These are phyloP conservation scores for Myiozetetes cayanensis DNA, from an alignment of 2,113 vertebrate species.

Conservation along the genomic window DNA sequence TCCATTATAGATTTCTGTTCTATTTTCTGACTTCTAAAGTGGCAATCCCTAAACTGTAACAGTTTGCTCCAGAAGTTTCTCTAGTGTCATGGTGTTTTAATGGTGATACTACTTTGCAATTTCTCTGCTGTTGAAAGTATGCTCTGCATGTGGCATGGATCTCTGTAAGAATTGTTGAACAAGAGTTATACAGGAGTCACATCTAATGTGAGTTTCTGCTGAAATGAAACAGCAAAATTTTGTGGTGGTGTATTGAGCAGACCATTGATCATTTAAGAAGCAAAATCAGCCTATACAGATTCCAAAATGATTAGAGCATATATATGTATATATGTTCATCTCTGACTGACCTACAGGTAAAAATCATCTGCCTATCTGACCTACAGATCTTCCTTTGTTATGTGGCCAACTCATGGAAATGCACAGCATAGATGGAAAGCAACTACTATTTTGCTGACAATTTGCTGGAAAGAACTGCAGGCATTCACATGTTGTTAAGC, in stretches of 20 bases:
- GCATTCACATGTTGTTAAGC: background rate
- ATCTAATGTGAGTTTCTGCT: background rate
- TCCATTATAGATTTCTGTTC: background rate
- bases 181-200: background rate
- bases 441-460: conserved; percentile 59
- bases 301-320: background rate
- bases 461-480: background rate
- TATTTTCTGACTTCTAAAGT: background rate
- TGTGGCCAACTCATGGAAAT: background rate
- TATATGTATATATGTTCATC: background rate
- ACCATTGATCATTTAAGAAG: background rate
- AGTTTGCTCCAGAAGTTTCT: background rate
- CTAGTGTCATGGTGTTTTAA: background rate
- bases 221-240: background rate
- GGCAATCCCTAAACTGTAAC: background rate
- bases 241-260: background rate
- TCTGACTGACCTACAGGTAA: background rate
- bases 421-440: background rate
- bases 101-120: background rate
- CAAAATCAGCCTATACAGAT: background rate
- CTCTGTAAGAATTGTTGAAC: background rate
- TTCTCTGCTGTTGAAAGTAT: background rate
- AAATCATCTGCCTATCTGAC: background rate
- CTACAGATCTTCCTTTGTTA: background rate
- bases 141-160: background rate